Evolutionary conservation across 2,113 vertebrate genomes (phyloP).

Genomic region (Microtus oregoni): DNA sequence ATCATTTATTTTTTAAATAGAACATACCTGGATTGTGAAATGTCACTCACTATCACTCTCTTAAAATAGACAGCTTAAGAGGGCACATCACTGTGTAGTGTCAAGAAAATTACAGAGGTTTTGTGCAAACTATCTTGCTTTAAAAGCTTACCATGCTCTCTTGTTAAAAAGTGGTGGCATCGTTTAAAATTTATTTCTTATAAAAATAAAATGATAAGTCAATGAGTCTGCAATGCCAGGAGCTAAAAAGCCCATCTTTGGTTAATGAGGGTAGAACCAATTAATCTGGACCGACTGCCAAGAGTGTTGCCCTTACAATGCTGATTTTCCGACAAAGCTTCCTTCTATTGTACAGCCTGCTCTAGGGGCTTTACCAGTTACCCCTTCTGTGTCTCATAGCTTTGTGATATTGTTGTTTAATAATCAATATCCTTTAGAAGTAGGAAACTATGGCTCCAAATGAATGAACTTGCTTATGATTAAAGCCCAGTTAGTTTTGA

Average conservation of each 20-base stretch:
- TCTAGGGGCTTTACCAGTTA: background rate
- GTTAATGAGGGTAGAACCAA: background rate
- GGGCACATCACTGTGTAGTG: background rate
- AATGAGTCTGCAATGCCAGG: background rate
- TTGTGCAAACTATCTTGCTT: constrained; percentile 14
- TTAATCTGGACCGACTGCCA: background rate
- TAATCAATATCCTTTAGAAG: background rate
- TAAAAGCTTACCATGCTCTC: constrained; percentile 32
- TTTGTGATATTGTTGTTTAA: background rate
- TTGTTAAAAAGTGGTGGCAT: constrained; percentile 9
- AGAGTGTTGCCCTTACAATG: background rate
- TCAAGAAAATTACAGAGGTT: background rate
- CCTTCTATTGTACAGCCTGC: background rate
- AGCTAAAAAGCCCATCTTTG: constrained; percentile 9
- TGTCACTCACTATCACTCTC: constrained; percentile 67
- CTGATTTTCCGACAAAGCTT: background rate
- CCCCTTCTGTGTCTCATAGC: background rate
- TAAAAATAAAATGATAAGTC: constrained; percentile 19
- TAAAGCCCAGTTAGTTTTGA: background rate
- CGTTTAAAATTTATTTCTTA: constrained; percentile 54
- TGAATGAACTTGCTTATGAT: background rate
- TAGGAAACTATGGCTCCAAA: background rate
- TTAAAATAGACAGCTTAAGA: constrained; percentile 59
- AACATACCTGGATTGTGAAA: constrained; percentile 68
- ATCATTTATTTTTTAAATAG: constrained; percentile 41